These are phyloP conservation scores for Brachyrhaphis roseni DNA, from an alignment of 2,797 vertebrate genomes.

Conservation along the genomic window DNA sequence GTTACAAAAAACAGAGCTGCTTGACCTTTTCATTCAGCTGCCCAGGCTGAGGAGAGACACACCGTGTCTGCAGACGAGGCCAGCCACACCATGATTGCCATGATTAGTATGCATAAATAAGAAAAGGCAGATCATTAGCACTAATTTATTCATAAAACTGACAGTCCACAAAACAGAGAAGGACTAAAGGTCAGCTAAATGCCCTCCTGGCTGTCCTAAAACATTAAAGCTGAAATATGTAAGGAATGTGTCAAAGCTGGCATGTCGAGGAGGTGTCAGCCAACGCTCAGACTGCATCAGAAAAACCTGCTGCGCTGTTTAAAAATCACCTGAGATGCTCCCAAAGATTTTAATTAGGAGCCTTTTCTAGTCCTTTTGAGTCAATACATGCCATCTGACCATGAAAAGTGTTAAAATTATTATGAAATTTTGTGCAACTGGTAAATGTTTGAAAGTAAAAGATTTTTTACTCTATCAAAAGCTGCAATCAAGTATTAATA, in stretches of 20 bases:
- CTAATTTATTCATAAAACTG: constrained; percentile 83
- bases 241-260: constrained; percentile 57
- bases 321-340: constrained; percentile 12
- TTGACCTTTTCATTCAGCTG: constrained; percentile 78
- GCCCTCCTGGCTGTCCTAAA: constrained; percentile 71
- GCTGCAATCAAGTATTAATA: not conserved
- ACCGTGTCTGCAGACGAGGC: constrained; percentile 56
- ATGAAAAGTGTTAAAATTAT: not conserved
- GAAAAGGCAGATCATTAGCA: constrained; percentile 75
- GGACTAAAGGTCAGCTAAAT: constrained; percentile 69
- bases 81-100: constrained; percentile 63
- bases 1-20: constrained; percentile 81
- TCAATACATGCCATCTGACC: not conserved
- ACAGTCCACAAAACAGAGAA: constrained; percentile 74
- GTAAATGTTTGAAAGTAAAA: not conserved
- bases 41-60: constrained; percentile 71
- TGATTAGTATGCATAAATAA: constrained; percentile 80
- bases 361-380: not conserved
- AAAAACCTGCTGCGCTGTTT: constrained; percentile 13
- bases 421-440: not conserved
- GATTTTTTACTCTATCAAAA: not conserved
- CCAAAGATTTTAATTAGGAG: constrained; percentile 4
- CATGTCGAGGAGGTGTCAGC: constrained; percentile 52
- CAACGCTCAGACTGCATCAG: constrained; percentile 21
- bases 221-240: constrained; percentile 74